phyloP scores from a whole-genome alignment of 2,113 vertebrate genomes.

The Corvus moneduloides region DNA sequence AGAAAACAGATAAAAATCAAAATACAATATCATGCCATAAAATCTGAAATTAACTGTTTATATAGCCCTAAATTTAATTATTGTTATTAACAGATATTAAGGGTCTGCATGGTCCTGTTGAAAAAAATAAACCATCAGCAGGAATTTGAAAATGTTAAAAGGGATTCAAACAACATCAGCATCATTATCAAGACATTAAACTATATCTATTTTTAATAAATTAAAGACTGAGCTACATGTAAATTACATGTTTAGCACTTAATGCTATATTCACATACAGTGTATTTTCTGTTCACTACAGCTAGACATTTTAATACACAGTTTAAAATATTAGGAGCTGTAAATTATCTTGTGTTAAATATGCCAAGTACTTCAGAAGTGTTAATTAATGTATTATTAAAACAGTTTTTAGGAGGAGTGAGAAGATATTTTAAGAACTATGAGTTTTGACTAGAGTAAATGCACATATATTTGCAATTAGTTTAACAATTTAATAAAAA shows the following conservation, averaged over 20 bases:
- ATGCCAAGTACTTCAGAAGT: constrained; percentile 64
- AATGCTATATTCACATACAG: constrained; percentile 10
- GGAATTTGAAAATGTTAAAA: not conserved
- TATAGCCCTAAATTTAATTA: not conserved
- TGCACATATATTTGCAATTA: not conserved
- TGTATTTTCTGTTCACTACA: constrained; percentile 40
- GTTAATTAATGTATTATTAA: constrained; percentile 75
- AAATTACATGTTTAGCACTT: constrained; percentile 28
- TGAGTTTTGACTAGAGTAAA: not conserved
- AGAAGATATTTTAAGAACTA: constrained; percentile 43
- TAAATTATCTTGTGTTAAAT: constrained; percentile 71
- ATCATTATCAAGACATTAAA: not conserved
- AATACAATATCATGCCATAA: not conserved
- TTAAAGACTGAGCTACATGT: not conserved
- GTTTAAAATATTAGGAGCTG: constrained; percentile 67
- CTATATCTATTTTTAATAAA: constrained; percentile 9
- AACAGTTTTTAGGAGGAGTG: constrained; percentile 46
- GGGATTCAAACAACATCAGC: not conserved
- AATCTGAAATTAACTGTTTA: constrained; percentile 6
- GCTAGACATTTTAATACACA: constrained; percentile 55
- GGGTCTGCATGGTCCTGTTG: not conserved
- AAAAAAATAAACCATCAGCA: not conserved
- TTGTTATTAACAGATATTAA: not conserved
- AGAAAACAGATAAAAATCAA: not conserved
- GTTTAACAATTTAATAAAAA: constrained; percentile 14